These are phyloP conservation scores for Yoshiicerus persimilis DNA, from an alignment of 1,140 invertebrate species.

Conservation along the genomic window DNA sequence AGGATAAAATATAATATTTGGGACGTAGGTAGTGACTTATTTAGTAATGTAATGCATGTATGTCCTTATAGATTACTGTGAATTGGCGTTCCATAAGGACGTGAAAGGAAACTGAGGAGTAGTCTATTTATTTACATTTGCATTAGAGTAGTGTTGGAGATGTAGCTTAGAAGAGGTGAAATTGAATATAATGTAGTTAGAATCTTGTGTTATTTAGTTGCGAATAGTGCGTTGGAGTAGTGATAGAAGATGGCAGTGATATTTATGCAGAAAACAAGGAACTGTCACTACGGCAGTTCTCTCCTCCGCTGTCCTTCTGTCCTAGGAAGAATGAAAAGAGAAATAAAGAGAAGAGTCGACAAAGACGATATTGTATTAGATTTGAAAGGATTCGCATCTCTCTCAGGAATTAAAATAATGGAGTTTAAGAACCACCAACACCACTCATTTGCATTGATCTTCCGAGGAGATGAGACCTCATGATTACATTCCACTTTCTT, in stretches of 20 bases:
- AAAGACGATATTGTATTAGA: slow-evolving; percentile 11
- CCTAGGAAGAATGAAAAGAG: not conserved
- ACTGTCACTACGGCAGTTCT: not conserved
- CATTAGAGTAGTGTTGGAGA: no score
- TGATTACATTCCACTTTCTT: not conserved
- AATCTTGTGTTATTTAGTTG: no score
- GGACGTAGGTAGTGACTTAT: no score
- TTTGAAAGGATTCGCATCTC: not conserved
- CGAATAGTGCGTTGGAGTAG: no score
- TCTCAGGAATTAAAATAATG: not conserved
- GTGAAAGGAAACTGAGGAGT: no score
- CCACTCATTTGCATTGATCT: slow-evolving; percentile 19
- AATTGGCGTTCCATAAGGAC: no score
- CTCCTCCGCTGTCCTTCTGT: not conserved
- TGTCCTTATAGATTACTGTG: no score
- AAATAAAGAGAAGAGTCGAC: not conserved
- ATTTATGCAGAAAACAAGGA: not conserved
- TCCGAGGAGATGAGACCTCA: not conserved
- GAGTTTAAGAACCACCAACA: slow-evolving; percentile 13
- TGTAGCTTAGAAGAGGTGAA: not conserved
- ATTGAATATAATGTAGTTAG: not conserved
- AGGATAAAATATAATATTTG: no score
- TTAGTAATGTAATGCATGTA: no score
- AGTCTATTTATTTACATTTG: no score
- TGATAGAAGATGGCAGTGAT: not conserved